phyloP scores from a whole-genome alignment of 2,797 vertebrate species.

The Myoxocephalus aenaeus region DNA sequence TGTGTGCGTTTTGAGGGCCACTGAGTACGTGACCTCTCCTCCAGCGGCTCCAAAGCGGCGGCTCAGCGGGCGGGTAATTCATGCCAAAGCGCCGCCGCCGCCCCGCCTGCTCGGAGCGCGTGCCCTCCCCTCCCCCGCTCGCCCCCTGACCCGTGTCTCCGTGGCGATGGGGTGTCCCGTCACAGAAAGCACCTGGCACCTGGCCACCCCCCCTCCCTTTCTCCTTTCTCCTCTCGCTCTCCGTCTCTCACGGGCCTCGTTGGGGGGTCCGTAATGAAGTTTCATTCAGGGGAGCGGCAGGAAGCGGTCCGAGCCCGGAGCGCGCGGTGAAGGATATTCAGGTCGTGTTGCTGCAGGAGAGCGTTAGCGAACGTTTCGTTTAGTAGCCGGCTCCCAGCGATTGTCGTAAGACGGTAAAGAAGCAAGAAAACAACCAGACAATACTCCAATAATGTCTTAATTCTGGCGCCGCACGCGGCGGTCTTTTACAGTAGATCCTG shows the following conservation, averaged over 20 bases:
- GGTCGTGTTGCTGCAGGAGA: conserved; percentile 7
- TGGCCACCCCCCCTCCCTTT: conserved; percentile 70
- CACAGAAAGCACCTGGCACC: conserved; percentile 76
- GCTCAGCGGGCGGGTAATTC: conserved; percentile 74
- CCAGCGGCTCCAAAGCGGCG: conserved; percentile 79
- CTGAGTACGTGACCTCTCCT: conserved; percentile 88
- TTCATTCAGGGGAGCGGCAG: conserved; percentile 49
- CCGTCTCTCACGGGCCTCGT: conserved; percentile 15
- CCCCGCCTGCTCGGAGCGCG: conserved; percentile 80
- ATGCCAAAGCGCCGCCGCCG: conserved; percentile 63
- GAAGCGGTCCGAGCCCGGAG: conserved; percentile 44
- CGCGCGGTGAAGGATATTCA: conserved; percentile 27
- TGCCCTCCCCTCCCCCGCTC: conserved; percentile 45
- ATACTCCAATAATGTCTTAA: no score
- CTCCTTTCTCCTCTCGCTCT: not conserved
- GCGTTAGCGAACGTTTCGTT: not conserved
- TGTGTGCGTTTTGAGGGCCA: conserved; percentile 85
- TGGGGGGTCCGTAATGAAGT: conserved; percentile 57
- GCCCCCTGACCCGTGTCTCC: conserved; percentile 71
- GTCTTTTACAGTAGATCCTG: no score
- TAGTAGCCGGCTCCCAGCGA: not conserved
- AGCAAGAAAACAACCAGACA: no score
- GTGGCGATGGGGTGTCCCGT: conserved; percentile 64
- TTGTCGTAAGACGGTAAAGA: not conserved
- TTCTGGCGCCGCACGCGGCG: no score